phyloP scores from a whole-genome alignment of 2,113 vertebrate species.

The Dipodomys spectabilis region DNA sequence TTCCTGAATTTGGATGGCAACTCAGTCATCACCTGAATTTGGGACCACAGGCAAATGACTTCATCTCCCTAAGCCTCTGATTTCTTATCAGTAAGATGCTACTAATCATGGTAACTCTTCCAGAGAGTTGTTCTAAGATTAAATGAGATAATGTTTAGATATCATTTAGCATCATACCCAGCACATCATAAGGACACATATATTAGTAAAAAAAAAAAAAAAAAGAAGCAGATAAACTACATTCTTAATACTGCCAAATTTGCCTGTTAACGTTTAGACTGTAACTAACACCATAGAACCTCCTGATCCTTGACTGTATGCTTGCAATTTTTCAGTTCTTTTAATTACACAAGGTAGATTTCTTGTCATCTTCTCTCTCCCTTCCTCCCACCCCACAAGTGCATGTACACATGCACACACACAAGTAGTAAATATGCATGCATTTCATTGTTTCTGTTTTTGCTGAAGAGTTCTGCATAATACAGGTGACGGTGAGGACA shows the following conservation, averaged over 20 bases:
- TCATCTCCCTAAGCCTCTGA: background rate
- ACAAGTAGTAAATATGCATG: too few species aligned
- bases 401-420: background rate
- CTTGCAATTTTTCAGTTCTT: background rate
- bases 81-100: background rate
- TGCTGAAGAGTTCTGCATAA: background rate
- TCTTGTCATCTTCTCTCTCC: background rate
- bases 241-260: background rate
- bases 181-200: background rate
- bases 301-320: background rate
- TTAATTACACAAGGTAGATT: background rate
- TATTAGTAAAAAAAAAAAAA: background rate
- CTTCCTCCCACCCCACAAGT: too few species aligned
- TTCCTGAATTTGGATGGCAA: background rate
- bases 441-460: background rate
- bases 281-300: background rate
- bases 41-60: background rate
- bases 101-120: background rate
- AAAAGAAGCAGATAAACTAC: background rate
- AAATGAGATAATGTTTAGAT: background rate
- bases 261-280: background rate
- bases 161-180: background rate
- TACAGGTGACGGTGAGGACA: background rate
- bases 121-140: background rate
- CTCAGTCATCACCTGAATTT: background rate